phyloP scores from a whole-genome alignment of 2,888 invertebrate species.

The Perizoma affinitatum region DNA sequence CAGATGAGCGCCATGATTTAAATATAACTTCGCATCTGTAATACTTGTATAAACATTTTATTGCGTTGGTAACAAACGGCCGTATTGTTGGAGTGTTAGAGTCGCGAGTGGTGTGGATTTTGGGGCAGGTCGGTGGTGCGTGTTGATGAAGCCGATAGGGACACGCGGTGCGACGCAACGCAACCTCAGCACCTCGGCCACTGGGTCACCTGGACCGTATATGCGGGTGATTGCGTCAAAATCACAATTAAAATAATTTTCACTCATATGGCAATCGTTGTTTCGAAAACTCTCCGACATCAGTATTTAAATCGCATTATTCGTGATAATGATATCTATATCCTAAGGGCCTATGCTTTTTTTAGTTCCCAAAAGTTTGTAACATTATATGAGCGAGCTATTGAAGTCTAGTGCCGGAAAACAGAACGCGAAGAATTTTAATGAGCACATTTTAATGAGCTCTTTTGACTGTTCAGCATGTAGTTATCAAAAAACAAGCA shows the following conservation, averaged over 20 bases:
- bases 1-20: constrained; percentile 75
- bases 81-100: constrained; percentile 32
- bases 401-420: too few relatives aligned
- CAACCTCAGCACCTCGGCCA: constrained; percentile 51
- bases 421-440: constrained; percentile 4
- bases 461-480: constrained; percentile 12
- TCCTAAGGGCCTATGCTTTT: too few relatives aligned
- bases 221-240: constrained; percentile 43
- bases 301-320: constrained; percentile 6
- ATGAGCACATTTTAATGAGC: constrained; percentile 38
- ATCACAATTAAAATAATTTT: constrained; percentile 43
- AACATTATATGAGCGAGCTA: too few relatives aligned
- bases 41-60: constrained; percentile 47
- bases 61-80: constrained; percentile 48
- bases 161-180: constrained; percentile 25
- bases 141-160: neutral
- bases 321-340: neutral
- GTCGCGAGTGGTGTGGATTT: constrained; percentile 18
- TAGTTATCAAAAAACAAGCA: constrained; percentile 7
- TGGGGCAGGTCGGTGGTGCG: constrained; percentile 12
- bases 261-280: constrained; percentile 44
- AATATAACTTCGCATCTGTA: constrained; percentile 72
- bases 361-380: too few relatives aligned
- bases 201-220: constrained; percentile 55
- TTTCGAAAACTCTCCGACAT: constrained; percentile 45